Conservation (phyloP, 37 sponge, comb jelly and placozoan genomes). For the Axinella damicornis region DNA sequence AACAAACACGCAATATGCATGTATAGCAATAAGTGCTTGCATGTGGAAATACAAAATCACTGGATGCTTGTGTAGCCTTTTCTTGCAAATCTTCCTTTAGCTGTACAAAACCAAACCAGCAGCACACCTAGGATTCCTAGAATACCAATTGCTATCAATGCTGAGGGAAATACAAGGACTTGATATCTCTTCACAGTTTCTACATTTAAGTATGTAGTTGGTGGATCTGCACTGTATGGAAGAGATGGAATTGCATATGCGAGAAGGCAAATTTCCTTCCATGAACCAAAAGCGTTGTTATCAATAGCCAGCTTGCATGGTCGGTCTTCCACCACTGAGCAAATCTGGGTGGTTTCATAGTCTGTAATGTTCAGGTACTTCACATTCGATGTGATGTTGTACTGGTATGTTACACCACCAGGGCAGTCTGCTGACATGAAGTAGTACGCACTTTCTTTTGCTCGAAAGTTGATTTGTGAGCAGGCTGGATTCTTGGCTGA, state of each 20-base stretch:
- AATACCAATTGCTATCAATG: not conserved
- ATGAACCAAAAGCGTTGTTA: not conserved
- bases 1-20: too few relatives aligned
- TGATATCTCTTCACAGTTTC: not conserved
- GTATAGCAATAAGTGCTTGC: too few relatives aligned
- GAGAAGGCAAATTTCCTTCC: not conserved
- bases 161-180: not conserved
- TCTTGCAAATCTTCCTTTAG: too few relatives aligned
- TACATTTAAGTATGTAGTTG: not conserved
- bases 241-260: not conserved
- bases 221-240: not conserved
- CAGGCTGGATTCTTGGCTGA: not conserved
- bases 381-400: not conserved
- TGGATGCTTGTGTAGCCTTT: too few relatives aligned
- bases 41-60: too few relatives aligned
- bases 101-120: not conserved
- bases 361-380: not conserved
- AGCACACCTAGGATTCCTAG: not conserved
- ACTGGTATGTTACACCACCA: constrained; percentile 3
- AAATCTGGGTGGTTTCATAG: not conserved
- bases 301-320: not conserved
- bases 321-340: not conserved
- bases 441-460: not conserved
- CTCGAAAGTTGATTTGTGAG: not conserved
- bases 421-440: not conserved